Percentiles rank a stretch among this genome's conserved stretches.
Evolutionary conservation across 35 echinoderm and acorn worm species (phyloP).

Genomic region (Chiridota heheva): DNA sequence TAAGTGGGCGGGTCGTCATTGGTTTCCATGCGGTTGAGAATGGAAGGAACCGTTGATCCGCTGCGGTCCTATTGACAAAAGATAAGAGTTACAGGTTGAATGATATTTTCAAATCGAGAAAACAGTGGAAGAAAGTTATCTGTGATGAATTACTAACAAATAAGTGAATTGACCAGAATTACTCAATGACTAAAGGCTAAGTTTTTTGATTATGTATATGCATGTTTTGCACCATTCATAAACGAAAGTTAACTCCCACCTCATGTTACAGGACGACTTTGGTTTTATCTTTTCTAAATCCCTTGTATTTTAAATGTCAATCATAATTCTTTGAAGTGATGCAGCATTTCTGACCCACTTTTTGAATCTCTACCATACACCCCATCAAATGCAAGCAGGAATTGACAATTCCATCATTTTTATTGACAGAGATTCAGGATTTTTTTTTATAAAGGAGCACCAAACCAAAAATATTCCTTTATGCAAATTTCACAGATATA

Average conservation of each 20-base stretch:
- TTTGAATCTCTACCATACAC: too few relatives aligned
- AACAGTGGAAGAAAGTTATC: not conserved
- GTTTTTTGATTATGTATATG: not conserved
- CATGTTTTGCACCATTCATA: not conserved
- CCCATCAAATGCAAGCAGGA: too few relatives aligned
- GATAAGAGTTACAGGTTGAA: not conserved
- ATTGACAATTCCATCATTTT: too few relatives aligned
- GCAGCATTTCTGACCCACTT: too few relatives aligned
- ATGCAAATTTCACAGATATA: too few relatives aligned
- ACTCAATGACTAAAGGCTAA: not conserved
- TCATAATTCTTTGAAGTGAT: too few relatives aligned
- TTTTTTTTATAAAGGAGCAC: too few relatives aligned
- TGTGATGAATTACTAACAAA: not conserved
- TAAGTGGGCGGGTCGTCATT: constrained; percentile 72
- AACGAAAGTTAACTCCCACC: not conserved
- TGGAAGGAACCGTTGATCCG: constrained; percentile 76
- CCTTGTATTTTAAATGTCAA: too few relatives aligned
- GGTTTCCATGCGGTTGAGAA: constrained; percentile 71
- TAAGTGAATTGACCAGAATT: not conserved
- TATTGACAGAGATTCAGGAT: too few relatives aligned
- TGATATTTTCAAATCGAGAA: not conserved
- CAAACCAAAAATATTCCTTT: too few relatives aligned
- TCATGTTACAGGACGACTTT: too few relatives aligned
- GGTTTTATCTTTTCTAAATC: too few relatives aligned
- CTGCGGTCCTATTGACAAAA: constrained; percentile 58